Evolutionary conservation across 2,797 vertebrate genomes (phyloP).

Genomic region (Synanceia verrucosa): DNA sequence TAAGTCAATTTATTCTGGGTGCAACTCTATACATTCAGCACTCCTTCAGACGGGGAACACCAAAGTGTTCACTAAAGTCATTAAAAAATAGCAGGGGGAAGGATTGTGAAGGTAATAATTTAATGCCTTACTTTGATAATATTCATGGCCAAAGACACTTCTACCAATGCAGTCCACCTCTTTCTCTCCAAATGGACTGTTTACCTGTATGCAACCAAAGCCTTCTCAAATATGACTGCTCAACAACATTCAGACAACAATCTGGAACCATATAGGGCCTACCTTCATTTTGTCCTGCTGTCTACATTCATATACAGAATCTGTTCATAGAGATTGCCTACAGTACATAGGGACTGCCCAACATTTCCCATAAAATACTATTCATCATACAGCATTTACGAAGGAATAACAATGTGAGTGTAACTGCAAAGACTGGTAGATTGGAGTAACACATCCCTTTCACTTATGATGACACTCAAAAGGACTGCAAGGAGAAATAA

Average conservation of each 20-base stretch:
- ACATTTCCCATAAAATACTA: not conserved
- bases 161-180: not conserved
- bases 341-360: not conserved
- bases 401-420: constrained; percentile 1
- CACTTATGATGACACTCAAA: constrained; percentile 16
- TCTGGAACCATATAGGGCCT: not conserved
- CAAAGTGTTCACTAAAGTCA: constrained; percentile 29
- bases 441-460: constrained; percentile 4
- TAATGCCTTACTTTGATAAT: constrained; percentile 39
- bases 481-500: constrained; percentile 13
- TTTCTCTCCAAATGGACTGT: not conserved
- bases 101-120: constrained; percentile 31
- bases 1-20: constrained; percentile 22
- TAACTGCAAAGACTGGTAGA: not conserved
- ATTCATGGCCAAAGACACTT: constrained; percentile 19
- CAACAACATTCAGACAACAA: not conserved
- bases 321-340: not conserved
- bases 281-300: not conserved
- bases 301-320: not conserved
- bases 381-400: not conserved
- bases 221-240: not conserved
- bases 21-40: constrained; percentile 6
- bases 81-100: constrained; percentile 45
- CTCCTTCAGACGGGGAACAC: constrained; percentile 17
- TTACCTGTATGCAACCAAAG: not conserved